Conservation (phyloP, 2,797 vertebrate genomes). For the Sebastes jordani region DNA sequence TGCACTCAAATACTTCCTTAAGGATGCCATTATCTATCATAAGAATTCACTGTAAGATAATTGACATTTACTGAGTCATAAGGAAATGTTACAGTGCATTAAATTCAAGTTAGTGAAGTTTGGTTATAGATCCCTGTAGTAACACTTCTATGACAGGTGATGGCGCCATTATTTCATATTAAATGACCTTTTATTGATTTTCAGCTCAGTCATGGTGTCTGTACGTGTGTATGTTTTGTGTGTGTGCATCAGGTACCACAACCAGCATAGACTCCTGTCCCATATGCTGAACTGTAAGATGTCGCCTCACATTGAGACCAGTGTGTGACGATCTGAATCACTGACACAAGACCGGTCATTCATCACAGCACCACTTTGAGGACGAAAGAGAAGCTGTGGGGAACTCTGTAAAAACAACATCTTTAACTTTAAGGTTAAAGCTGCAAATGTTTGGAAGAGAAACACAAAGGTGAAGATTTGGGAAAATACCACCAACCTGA, state of each 20-base stretch:
- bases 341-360: not conserved
- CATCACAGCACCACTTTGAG: not conserved
- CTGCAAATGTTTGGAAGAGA: not conserved
- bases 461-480: not conserved
- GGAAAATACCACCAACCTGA: not conserved
- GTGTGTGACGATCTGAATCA: slow-evolving; percentile 64
- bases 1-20: not conserved
- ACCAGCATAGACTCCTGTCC: slow-evolving; percentile 81
- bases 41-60: not conserved
- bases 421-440: not conserved
- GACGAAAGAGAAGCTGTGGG: not conserved
- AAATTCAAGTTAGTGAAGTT: not conserved
- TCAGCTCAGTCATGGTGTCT: not conserved
- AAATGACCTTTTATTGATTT: not conserved
- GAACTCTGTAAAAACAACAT: not conserved
- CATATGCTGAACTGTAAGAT: slow-evolving; percentile 75
- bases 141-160: slow-evolving; percentile 15
- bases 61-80: not conserved
- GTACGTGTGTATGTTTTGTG: not conserved
- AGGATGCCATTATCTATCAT: not conserved
- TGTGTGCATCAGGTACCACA: slow-evolving; percentile 77
- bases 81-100: not conserved
- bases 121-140: slow-evolving; percentile 10
- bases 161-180: slow-evolving; percentile 5
- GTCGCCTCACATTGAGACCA: slow-evolving; percentile 84